Evolutionary conservation across 2,888 invertebrate genomes (phyloP), one percentile per base, ranked within the genome.

Genomic region (Ptycholaimellus sp.): DNA sequence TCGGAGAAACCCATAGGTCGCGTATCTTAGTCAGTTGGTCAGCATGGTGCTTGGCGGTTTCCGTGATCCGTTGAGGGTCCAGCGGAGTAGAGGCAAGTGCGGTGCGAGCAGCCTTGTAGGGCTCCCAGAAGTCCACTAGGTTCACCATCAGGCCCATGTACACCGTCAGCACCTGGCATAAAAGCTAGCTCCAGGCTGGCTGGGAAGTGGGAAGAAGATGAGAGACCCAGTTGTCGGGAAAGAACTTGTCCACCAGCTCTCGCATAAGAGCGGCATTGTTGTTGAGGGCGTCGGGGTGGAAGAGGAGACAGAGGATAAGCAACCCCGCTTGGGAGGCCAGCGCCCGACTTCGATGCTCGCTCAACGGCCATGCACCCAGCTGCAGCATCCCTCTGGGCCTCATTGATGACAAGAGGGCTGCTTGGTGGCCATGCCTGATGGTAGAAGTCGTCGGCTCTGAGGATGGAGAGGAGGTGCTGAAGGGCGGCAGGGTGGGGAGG

Each of bases 141-240:
- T 85, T 87, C 3, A 85, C 70, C 0, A 77, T 76, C 37, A 78
- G 73, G 5, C 90, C 90, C 85, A 93, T 87, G 58, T 90, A 90
- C 30, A 87, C 68, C 42, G 80, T 79, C 38, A 85, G 69, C 1
- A 82, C 62, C 65, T 66, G 27, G 3, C 23, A 25, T 23, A 23
- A 23, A 23, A n/a, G n/a, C n/a, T n/a, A n/a, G n/a, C n/a, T n/a
- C n/a, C n/a, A n/a, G n/a, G n/a, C n/a, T n/a, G n/a, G n/a, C n/a
- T n/a, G n/a, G n/a, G n/a, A n/a, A n/a, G n/a, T 9, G 25, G 7
- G 13, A 6, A 25, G 25, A 9, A 25, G 25, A n/a, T n/a, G n/a
- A n/a, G n/a, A n/a, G n/a, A n/a, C 73, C 87, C 87, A 93, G 59
- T 87, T 90, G 56, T 85, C 87, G 3, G 81, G 76, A 53, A 87